These are phyloP conservation scores for Eubucco bourcierii DNA, from an alignment of 2,113 vertebrate species.

Conservation along the genomic window DNA sequence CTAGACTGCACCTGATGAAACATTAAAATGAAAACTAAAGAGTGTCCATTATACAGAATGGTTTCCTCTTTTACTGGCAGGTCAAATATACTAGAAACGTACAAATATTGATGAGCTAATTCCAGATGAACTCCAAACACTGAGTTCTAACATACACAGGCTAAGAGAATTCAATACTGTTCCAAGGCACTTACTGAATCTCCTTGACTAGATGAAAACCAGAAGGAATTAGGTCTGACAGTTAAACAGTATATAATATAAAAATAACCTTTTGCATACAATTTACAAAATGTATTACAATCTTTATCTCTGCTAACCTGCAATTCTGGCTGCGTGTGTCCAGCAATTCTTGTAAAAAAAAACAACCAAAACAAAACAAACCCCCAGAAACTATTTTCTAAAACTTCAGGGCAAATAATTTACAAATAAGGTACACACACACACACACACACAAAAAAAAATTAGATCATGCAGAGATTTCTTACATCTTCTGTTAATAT, in stretches of 20 bases:
- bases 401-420: slow-evolving; percentile 93
- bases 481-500: slow-evolving; percentile 99
- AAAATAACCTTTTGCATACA: slow-evolving; percentile 99
- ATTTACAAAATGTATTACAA: slow-evolving; percentile 98
- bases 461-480: slow-evolving; percentile 92
- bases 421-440: slow-evolving; percentile 87
- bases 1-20: slow-evolving; percentile 33
- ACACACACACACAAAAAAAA: slow-evolving; percentile 59
- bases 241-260: slow-evolving; percentile 91
- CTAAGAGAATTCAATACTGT: slow-evolving; percentile 84
- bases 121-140: slow-evolving; percentile 73
- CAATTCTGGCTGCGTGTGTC: slow-evolving; percentile 79
- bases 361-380: too few relatives aligned
- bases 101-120: slow-evolving; percentile 73
- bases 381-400: slow-evolving; percentile 89
- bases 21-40: slow-evolving; percentile 66
- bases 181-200: slow-evolving; percentile 94
- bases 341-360: slow-evolving; percentile 79
- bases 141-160: slow-evolving; percentile 74
- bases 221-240: slow-evolving; percentile 78
- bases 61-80: slow-evolving; percentile 82
- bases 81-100: slow-evolving; percentile 86
- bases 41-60: slow-evolving; percentile 61
- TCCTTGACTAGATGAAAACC: slow-evolving; percentile 81
- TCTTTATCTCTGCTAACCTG: slow-evolving; percentile 87